Base-by-base conservation (phyloP, 2,888 invertebrate genomes). In the Molanna angustata region DNA sequence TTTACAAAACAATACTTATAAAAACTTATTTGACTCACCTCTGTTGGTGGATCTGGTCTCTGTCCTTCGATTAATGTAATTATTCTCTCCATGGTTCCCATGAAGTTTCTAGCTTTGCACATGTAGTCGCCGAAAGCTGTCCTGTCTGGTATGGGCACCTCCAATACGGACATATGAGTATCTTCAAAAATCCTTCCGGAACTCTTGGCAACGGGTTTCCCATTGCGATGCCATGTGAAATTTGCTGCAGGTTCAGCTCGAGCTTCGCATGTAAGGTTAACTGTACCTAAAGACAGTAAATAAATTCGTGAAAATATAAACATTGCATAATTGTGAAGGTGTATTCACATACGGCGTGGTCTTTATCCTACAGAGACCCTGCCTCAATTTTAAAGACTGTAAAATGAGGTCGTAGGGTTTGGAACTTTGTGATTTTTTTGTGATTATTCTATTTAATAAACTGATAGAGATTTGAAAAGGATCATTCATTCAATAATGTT, bases 231-330 rank as follows among this genome's bases (percentile, higher is more conserved):
- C 81, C 81, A 80, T 43, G 70, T 70, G 60, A 80, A 80, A 43
- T 69, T 72, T n/a, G 80, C 76, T 13, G 72, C 68, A 1, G 81
- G 81, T 62, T 77, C 78, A 3, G 78, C 78, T 56, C 73, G 70
- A 47, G 76, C 80, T 62, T 75, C 69, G 67, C 84, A 84, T 11
- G 78, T 78, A 53, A 85, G 69, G 64, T 80, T 80, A 2, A 76
- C 78, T 21, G 67, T 69, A 14, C 82, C 82, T 54, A 19, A 7
- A 41, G 33, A 18, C 9, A 9, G 2, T n/a, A 44, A 16, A 44
- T 11, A 44, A 2, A 44, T 44, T 44, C 31, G 2, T 9, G n/a
- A n/a, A n/a, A n/a, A n/a, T n/a, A n/a, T n/a, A n/a, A n/a, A n/a
- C n/a, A n/a, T n/a, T n/a, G n/a, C n/a, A n/a, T n/a, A n/a, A n/a